Evolutionary conservation across 1,140 invertebrate genomes (phyloP).

Genomic region (Drosophila fuyamai): DNA sequence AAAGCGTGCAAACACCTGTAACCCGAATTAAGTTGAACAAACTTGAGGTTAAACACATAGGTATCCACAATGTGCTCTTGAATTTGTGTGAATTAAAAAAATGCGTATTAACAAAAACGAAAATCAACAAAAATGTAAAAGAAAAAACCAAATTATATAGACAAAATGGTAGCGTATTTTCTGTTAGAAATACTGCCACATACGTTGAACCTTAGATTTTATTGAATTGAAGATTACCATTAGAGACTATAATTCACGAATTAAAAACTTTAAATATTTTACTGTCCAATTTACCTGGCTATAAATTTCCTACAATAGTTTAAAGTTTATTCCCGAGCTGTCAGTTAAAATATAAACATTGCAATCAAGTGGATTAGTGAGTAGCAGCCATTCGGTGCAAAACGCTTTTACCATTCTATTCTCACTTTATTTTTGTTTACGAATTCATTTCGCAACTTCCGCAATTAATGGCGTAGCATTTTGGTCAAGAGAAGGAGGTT

Average conservation of each 20-base stretch:
- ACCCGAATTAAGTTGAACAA: conserved; percentile 48
- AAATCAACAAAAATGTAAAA: conserved; percentile 8
- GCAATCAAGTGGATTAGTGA: not conserved
- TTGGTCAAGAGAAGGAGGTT: conserved; percentile 32
- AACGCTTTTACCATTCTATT: conserved; percentile 34
- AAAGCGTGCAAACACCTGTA: conserved; percentile 40
- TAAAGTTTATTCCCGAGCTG: not conserved
- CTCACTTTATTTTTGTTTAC: conserved; percentile 61
- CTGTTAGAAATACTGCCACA: too few relatives aligned
- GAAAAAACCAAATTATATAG: not conserved
- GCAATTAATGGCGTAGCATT: conserved; percentile 79
- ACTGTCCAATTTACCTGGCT: not conserved
- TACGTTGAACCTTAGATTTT: too few relatives aligned
- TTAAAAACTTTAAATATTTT: not conserved
- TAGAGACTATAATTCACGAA: not conserved
- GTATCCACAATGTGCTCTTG: conserved; percentile 3
- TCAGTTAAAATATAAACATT: not conserved
- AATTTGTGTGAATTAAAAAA: conserved; percentile 19
- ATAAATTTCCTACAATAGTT: not conserved
- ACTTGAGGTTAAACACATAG: conserved; percentile 21
- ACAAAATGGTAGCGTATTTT: not conserved
- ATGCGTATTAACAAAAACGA: conserved; percentile 21
- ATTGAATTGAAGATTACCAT: not conserved
- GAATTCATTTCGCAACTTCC: conserved; percentile 69
- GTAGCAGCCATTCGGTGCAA: conserved; percentile 12